Evolutionary conservation across 2,797 vertebrate genomes (phyloP).

Genomic region (Ctenopoma multispine): DNA sequence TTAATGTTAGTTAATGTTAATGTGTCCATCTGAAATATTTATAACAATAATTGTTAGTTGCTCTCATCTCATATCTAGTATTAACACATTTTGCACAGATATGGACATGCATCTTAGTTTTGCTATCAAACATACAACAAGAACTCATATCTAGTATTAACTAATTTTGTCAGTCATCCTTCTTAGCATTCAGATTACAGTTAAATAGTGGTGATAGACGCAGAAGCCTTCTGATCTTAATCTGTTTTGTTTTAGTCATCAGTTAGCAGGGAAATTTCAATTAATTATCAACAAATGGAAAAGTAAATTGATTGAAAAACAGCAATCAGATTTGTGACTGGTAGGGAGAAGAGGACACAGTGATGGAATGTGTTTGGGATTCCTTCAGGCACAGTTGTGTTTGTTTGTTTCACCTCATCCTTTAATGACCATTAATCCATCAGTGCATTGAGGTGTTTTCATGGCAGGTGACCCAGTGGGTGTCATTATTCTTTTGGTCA

Average conservation of each 20-base stretch:
- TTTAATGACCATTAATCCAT: slow-evolving; percentile 52
- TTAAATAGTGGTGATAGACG: slow-evolving; percentile 59
- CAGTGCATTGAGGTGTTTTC: not conserved
- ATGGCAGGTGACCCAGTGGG: slow-evolving; percentile 10
- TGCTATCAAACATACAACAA: not conserved
- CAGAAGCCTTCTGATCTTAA: slow-evolving; percentile 56
- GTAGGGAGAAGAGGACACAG: slow-evolving; percentile 28
- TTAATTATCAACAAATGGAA: slow-evolving; percentile 72
- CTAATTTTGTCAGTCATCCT: not conserved
- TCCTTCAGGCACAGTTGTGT: slow-evolving; percentile 41
- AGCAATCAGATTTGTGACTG: slow-evolving; percentile 44
- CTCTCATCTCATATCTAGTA: no score
- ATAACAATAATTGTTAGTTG: no score
- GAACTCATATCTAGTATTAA: not conserved
- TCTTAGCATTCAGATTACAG: slow-evolving; percentile 12
- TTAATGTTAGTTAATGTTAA: no score
- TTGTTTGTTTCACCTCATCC: slow-evolving; percentile 49
- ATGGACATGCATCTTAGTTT: no score
- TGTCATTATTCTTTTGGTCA: slow-evolving; percentile 37
- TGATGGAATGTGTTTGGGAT: slow-evolving; percentile 46
- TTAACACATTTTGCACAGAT: no score
- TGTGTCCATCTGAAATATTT: no score
- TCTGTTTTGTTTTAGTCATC: slow-evolving; percentile 64
- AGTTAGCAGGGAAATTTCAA: slow-evolving; percentile 59
- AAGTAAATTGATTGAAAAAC: slow-evolving; percentile 61